Conservation (phyloP, 1,140 invertebrate species). For the Atta colombica region DNA sequence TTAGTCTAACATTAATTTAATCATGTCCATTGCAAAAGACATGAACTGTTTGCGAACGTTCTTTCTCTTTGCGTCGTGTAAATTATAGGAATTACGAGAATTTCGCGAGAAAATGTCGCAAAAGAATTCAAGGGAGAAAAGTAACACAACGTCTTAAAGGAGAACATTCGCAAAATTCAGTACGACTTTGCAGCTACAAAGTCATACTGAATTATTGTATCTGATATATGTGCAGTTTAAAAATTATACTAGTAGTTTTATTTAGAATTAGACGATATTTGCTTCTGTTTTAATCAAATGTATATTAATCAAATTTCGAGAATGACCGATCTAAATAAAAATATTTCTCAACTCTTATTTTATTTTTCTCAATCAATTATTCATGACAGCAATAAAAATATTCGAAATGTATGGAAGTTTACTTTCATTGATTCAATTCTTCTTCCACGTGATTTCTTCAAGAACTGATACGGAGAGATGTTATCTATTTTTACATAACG, state of each 20-base stretch:
- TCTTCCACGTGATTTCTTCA: neutral
- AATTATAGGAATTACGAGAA: conserved; percentile 44
- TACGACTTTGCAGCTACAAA: neutral
- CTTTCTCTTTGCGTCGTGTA: conserved; percentile 48
- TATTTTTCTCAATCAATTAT: neutral
- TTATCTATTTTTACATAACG: neutral
- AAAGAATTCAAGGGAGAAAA: conserved; percentile 53
- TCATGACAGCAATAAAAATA: neutral
- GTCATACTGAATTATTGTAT: neutral
- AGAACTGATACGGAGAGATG: neutral
- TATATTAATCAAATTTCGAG: neutral
- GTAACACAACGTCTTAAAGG: conserved; percentile 59
- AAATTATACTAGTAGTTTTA: neutral
- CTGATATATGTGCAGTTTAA: neutral
- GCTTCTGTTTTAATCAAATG: neutral
- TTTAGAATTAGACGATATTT: neutral
- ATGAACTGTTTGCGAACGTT: conserved; percentile 51
- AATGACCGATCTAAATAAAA: neutral
- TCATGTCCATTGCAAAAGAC: conserved; percentile 29
- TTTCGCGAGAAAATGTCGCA: conserved; percentile 38
- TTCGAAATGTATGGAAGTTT: neutral
- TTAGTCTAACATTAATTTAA: conserved; percentile 46
- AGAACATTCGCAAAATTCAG: conserved; percentile 26
- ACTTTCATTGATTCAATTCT: neutral
- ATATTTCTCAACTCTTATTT: neutral